These are phyloP conservation scores for Carlito syrichta DNA, from an alignment of 2,113 vertebrate species.

Conservation along the genomic window DNA sequence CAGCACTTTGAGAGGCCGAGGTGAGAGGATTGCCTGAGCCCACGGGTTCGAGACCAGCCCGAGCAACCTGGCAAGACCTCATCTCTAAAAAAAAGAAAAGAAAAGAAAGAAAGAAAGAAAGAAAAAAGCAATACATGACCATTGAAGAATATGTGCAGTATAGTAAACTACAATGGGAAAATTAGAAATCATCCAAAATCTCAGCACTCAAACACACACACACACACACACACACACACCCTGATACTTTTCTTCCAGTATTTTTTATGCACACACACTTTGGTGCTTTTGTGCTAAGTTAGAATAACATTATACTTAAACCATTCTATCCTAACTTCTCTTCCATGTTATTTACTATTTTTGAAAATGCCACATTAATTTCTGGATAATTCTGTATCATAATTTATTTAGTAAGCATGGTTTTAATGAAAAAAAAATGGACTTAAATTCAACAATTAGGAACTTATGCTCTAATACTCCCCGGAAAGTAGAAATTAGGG, in stretches of 20 bases:
- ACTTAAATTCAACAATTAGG: not conserved
- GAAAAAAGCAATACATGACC: not conserved
- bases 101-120: too few relatives aligned
- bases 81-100: too few relatives aligned
- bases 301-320: not conserved
- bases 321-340: not conserved
- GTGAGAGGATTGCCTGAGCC: too few relatives aligned
- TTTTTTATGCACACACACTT: not conserved
- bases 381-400: not conserved
- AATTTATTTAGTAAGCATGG: not conserved
- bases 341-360: not conserved
- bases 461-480: not conserved
- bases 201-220: not conserved
- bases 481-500: not conserved
- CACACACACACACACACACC: too few relatives aligned
- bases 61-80: too few relatives aligned
- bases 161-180: not conserved
- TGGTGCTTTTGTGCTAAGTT: not conserved
- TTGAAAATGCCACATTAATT: not conserved
- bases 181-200: not conserved
- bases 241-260: not conserved
- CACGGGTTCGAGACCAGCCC: too few relatives aligned
- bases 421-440: not conserved
- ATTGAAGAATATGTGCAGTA: not conserved
- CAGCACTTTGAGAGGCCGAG: too few relatives aligned